These are phyloP conservation scores for Melipona beecheii DNA, from an alignment of 2,888 invertebrate species.

Conservation along the genomic window DNA sequence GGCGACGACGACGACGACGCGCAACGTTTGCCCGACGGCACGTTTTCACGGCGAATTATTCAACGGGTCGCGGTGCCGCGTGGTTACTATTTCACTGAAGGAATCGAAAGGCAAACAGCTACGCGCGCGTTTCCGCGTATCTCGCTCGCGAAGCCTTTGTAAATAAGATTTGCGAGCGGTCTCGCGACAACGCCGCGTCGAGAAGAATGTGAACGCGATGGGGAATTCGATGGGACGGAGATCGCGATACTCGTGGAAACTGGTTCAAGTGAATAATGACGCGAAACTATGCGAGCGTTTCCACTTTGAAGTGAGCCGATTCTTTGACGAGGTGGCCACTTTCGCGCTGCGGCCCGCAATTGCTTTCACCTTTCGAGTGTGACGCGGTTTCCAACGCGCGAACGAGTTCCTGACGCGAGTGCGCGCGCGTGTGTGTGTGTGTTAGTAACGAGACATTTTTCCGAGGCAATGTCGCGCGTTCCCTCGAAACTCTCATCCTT, in stretches of 20 bases:
- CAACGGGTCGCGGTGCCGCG: background rate
- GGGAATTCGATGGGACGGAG: background rate
- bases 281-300: slow-evolving; percentile 71
- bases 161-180: slow-evolving; percentile 16
- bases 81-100: slow-evolving; percentile 18
- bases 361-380: slow-evolving; percentile 43
- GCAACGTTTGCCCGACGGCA: background rate
- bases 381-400: background rate
- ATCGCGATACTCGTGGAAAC: background rate
- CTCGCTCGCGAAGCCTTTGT: background rate
- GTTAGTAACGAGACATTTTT: background rate
- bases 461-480: slow-evolving; percentile 3
- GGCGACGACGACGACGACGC: no score
- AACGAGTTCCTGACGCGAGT: no score
- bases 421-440: no score
- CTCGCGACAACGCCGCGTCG: background rate
- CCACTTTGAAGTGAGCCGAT: slow-evolving; percentile 56
- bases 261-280: slow-evolving; percentile 22
- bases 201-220: background rate
- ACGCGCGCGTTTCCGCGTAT: background rate
- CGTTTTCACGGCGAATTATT: slow-evolving; percentile 30
- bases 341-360: slow-evolving; percentile 17
- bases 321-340: slow-evolving; percentile 65
- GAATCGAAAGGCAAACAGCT: background rate
- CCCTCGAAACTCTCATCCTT: no score